phyloP scores from a whole-genome alignment of 2,888 invertebrate genomes.

The Kuschelorhynchus macadamiae region DNA sequence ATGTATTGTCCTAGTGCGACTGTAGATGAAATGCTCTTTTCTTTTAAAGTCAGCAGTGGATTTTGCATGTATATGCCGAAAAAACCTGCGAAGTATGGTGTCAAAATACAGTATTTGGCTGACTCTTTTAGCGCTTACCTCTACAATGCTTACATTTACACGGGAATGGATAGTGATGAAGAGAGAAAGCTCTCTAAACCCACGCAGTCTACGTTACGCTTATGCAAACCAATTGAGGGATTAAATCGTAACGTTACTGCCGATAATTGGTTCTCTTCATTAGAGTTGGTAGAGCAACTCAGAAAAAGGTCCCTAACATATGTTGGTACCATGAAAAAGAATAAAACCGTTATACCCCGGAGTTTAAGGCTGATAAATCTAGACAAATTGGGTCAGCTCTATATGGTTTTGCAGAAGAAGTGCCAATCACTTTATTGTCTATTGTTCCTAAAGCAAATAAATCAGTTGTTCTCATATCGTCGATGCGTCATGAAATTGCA shows the following conservation, averaged over 20 bases:
- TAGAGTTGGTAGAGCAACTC: too few species aligned
- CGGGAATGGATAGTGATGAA: conserved; percentile 4
- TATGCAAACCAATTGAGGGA: neutral
- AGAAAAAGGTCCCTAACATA: too few species aligned
- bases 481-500: too few species aligned
- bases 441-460: too few species aligned
- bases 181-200: neutral
- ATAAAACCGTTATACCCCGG: too few species aligned
- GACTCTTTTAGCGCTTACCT: conserved; percentile 16
- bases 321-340: too few species aligned
- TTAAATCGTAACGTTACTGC: conserved; percentile 13
- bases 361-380: too few species aligned
- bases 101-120: conserved; percentile 24
- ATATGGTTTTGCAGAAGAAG: too few species aligned
- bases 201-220: conserved; percentile 6
- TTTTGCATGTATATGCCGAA: conserved; percentile 25
- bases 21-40: neutral
- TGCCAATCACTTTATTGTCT: too few species aligned
- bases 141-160: conserved; percentile 17
- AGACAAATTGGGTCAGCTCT: too few species aligned
- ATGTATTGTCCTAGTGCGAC: neutral
- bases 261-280: conserved; percentile 33
- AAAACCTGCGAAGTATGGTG: conserved; percentile 22
- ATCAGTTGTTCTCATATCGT: too few species aligned
- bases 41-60: neutral